A percentile compares a stretch with the other conserved stretches of the same genome.
These are phyloP conservation scores for Deroptyus accipitrinus DNA, from an alignment of 2,113 vertebrate genomes.

Conservation along the genomic window DNA sequence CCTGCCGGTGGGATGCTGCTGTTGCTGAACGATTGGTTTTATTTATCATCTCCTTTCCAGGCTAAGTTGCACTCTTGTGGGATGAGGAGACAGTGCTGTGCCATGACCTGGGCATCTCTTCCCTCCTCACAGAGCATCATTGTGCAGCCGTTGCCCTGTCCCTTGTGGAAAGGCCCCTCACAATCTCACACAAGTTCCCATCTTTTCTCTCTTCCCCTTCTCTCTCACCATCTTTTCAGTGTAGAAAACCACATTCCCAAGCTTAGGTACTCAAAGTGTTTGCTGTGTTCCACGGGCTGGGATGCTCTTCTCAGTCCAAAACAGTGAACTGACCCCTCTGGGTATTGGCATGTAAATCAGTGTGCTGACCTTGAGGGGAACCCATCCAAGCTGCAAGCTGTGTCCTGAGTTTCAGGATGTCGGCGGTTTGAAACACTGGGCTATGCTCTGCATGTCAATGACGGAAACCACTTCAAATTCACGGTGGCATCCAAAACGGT, in stretches of 20 bases:
- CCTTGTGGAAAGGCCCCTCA: background rate
- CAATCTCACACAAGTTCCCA: background rate
- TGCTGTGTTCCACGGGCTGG: background rate
- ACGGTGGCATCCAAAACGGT: background rate
- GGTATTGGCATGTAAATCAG: slow-evolving; percentile 68
- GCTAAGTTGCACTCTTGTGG: fast-evolving
- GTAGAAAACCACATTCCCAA: slow-evolving; percentile 51
- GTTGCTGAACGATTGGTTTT: background rate
- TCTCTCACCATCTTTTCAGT: slow-evolving; percentile 26
- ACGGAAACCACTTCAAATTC: slow-evolving; percentile 53
- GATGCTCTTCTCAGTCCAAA: slow-evolving; percentile 39
- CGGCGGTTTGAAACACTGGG: background rate
- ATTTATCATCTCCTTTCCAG: background rate
- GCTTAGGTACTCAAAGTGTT: slow-evolving; percentile 42
- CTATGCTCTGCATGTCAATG: slow-evolving; percentile 56
- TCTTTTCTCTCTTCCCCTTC: slow-evolving; percentile 18
- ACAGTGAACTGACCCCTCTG: background rate
- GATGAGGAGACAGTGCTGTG: background rate
- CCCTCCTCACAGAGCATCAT: background rate
- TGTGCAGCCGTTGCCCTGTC: background rate
- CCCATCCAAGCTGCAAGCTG: slow-evolving; percentile 12
- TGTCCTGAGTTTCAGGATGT: slow-evolving; percentile 53
- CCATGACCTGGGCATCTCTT: background rate
- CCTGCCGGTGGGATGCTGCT: background rate
- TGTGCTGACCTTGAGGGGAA: slow-evolving; percentile 55